Percentiles rank a stretch among this genome's conserved stretches.
Conservation (phyloP, 2,888 invertebrate genomes). For the Periphyllus acericola region DNA sequence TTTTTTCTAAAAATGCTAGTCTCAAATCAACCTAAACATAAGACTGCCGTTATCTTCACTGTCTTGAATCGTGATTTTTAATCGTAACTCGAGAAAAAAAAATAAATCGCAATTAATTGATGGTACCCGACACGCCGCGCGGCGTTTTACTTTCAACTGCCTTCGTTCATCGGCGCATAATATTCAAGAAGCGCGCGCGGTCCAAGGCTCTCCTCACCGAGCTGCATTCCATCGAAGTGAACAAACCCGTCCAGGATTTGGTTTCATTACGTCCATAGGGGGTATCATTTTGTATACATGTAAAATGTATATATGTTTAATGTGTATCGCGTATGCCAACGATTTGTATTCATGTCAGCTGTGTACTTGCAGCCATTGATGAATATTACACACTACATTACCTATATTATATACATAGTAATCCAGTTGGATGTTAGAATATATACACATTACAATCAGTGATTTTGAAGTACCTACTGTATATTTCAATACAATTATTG, state of each 20-base stretch:
- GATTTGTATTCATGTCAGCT: slow-evolving; percentile 21
- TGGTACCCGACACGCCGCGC: not conserved
- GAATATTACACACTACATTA: slow-evolving; percentile 23
- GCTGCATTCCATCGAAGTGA: slow-evolving; percentile 60
- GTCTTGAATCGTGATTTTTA: not conserved
- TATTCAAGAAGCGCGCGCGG: not conserved
- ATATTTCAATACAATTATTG: not conserved
- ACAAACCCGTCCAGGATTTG: slow-evolving; percentile 59
- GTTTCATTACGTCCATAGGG: slow-evolving; percentile 56
- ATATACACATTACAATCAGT: not conserved
- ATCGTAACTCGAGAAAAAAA: not conserved
- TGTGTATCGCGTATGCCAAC: slow-evolving; percentile 24
- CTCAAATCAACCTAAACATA: not conserved
- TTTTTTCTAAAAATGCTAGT: not conserved
- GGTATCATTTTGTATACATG: slow-evolving; percentile 47
- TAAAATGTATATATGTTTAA: slow-evolving; percentile 26
- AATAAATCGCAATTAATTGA: slow-evolving; percentile 9
- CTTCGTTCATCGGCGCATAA: not conserved
- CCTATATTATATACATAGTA: not conserved
- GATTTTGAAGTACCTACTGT: not conserved
- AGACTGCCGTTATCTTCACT: not conserved
- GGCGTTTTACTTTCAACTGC: slow-evolving; percentile 12
- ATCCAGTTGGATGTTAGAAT: not conserved
- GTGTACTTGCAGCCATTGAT: not conserved
- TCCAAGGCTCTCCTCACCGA: slow-evolving; percentile 20